These are phyloP conservation scores for Coryphaenoides rupestris DNA, from an alignment of 2,113 vertebrate genomes.

Conservation along the genomic window DNA sequence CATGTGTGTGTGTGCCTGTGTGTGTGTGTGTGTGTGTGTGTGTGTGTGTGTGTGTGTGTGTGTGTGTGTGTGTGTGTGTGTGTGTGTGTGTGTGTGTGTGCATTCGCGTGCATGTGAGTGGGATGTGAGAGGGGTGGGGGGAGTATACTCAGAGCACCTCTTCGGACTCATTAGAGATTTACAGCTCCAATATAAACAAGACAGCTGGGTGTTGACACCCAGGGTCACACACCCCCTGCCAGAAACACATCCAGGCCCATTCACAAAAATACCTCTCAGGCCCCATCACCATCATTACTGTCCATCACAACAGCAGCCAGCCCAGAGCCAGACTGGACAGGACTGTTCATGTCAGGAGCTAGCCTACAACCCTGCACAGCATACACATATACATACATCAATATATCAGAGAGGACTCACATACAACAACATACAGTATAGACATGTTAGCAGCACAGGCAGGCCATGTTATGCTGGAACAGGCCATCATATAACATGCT, in stretches of 20 bases:
- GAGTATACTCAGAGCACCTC: conserved; percentile 27
- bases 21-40: conserved; percentile 12
- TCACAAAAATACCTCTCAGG: conserved; percentile 45
- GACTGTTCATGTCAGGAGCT: background rate
- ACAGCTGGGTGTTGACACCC: conserved; percentile 37
- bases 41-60: conserved; percentile 7
- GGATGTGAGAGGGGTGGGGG: conserved; percentile 5
- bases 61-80: conserved; percentile 16
- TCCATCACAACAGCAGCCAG: conserved; percentile 1
- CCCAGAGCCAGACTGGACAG: background rate
- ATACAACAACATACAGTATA: background rate
- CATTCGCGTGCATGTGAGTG: conserved; percentile 3
- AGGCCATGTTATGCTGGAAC: background rate
- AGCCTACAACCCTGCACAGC: too few species aligned
- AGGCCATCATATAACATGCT: background rate
- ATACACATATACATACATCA: too few species aligned
- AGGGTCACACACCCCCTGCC: conserved; percentile 7
- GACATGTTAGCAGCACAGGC: background rate
- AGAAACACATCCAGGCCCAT: conserved; percentile 24
- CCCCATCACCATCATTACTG: background rate
- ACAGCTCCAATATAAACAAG: conserved; percentile 32
- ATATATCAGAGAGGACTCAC: background rate
- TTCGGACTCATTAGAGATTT: conserved; percentile 45
- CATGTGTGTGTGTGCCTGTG: background rate
- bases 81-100: conserved; percentile 8